Base-by-base conservation (phyloP, 1,140 invertebrate species). In the Wasmannia auropunctata region DNA sequence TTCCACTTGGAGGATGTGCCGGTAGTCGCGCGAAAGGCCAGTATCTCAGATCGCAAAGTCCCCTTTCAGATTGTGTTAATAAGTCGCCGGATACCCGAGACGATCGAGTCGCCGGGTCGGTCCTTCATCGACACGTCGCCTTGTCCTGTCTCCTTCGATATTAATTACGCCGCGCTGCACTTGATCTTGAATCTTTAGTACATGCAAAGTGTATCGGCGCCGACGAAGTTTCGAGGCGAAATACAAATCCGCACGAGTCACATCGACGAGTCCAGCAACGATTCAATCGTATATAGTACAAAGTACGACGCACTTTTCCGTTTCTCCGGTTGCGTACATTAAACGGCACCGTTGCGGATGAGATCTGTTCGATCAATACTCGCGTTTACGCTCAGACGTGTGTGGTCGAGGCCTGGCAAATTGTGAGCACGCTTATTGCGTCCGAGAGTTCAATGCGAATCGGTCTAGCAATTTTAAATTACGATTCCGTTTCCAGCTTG, bases 1-100 rank as follows among this genome's bases (percentile, higher is more conserved):
- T 49, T 91, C 93, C 88, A 88, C 85, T 46, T 7, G 84, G 84
- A 88, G 77, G 87, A 91, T 89, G 79, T 88, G 88, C 75, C 87
- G 87, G 86, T 88, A 91, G 91, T 92, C 90, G 88, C 88, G 84
- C 86, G 84, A 84, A 77, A 63, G 87, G 77, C 87, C 4, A 86
- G 79, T 93, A 92, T 93, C 92, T 93, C 72, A 76, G 79, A 93
- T 92, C 88, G 87, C 62, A 67, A 80, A 72, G 65, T 87, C 72
- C 62, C 4, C 69, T 43, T 58, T 74, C 46, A 62, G 54, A 40
- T 77, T 46, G 28, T 62, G 40, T 70, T 81, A 76, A 87, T 85
- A 74, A 34, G 22, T 54, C 34, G 49, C 54, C 49, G 62, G 4
- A 22, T 37, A 19, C 10, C 31, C 25, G 63, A n/a, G n/a, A 37